Evolutionary conservation across 2,797 vertebrate genomes (phyloP), one percentile per base, ranked within the genome.

Genomic region (Schizopygopsis pylzovi): DNA sequence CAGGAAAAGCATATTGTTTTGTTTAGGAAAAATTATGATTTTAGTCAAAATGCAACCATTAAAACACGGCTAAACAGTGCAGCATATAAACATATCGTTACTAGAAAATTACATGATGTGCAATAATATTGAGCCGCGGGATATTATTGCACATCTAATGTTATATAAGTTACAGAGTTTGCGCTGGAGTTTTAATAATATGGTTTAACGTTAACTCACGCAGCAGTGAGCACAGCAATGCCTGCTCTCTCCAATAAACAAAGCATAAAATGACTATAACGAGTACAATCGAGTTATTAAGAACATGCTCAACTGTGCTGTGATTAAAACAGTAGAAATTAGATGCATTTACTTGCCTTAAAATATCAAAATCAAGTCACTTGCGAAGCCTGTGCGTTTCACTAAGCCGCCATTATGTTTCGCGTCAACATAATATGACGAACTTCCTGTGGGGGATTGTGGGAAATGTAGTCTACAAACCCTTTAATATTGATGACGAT

Each of bases 381-480:
- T 87, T 91, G 88, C 94, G 94, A 91, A 87, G 33, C 73, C 0
- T 79, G 16, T 88, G 87, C 94, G 94, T 90, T 94, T 87, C 85
- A 95, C 88, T 83, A 86, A 87, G 92, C 92, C 92, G 91, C 93
- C 94, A 95, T 95, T 22, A 79, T 86, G 61, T 12, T 43, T 61
- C 0, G 81, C 87, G 90, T 84, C 67, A 2, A 87, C 81, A 89
- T 63, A 88, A 89, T 63, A 88, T 90, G 87, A 85, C 33, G 16
- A 6, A 41, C n/a, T 56, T 86, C 82, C 85, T 1, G 56, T 8
- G 73, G 73, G 79, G 76, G 5, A 86, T 12, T 1, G 2, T 94
- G 94, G 94, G 92, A 93, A 1, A 73, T 81, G 94, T 92, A 93
- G 94, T 95, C 7, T 37, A 2, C 22, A 56, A 22, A 6, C 5